Percentiles rank a stretch among this genome's conserved stretches.
These are phyloP conservation scores for Macaria liturata DNA, from an alignment of 2,888 invertebrate genomes.

Conservation along the genomic window DNA sequence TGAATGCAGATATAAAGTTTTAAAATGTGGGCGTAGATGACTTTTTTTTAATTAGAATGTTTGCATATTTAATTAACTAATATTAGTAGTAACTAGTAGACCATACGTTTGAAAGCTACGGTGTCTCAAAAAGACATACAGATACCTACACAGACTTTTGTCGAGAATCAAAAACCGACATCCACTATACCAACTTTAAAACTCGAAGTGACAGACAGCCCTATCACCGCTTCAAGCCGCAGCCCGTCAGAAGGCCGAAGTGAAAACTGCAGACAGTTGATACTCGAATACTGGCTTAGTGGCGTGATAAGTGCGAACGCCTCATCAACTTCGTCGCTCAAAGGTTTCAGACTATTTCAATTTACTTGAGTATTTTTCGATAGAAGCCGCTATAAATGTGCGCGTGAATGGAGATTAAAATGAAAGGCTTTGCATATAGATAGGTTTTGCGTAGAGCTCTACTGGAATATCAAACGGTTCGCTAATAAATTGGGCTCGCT, in stretches of 20 bases:
- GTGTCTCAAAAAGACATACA: no score
- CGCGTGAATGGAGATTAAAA: constrained; percentile 6
- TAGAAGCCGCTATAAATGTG: constrained; percentile 3
- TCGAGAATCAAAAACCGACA: no score
- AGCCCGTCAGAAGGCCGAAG: constrained; percentile 7
- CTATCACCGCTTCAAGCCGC: constrained; percentile 14
- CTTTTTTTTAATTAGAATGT: no score
- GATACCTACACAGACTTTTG: no score
- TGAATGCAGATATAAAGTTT: no score
- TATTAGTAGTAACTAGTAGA: no score
- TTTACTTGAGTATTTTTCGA: constrained; percentile 10
- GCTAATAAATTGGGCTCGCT: neutral
- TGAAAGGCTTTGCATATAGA: constrained; percentile 17
- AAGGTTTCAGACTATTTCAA: constrained; percentile 16
- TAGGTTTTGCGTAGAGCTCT: constrained; percentile 3
- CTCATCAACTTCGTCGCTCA: constrained; percentile 11
- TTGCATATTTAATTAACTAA: no score
- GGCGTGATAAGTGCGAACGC: constrained; percentile 5
- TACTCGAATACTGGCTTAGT: constrained; percentile 6
- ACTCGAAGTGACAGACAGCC: neutral
- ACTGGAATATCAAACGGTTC: constrained; percentile 3
- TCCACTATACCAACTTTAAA: no score
- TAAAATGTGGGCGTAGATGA: no score
- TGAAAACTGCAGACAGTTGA: constrained; percentile 16
- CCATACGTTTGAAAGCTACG: no score